These are phyloP conservation scores for Anas capensis DNA, from an alignment of 2,797 vertebrate genomes.

Conservation along the genomic window DNA sequence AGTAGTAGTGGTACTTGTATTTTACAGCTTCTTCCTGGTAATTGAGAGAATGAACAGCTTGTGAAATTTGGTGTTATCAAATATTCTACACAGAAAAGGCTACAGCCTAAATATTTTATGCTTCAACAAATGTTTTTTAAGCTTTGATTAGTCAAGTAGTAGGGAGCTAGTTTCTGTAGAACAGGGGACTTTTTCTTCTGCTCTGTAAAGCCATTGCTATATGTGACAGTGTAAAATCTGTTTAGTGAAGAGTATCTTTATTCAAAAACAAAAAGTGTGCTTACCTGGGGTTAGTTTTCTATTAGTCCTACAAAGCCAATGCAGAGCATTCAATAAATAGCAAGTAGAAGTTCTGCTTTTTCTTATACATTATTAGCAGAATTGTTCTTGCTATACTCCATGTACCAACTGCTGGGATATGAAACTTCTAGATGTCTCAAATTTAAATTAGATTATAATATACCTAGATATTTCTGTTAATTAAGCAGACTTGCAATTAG, in stretches of 20 bases:
- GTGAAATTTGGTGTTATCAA: background rate
- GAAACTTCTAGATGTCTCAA: background rate
- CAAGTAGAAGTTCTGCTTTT: too few relatives aligned
- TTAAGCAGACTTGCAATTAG: background rate
- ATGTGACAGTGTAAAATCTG: background rate
- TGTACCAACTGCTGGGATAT: too few relatives aligned
- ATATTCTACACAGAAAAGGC: background rate
- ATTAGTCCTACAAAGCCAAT: background rate
- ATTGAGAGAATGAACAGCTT: background rate
- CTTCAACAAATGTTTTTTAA: background rate
- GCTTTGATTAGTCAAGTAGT: background rate
- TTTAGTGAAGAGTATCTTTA: background rate
- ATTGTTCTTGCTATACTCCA: too few relatives aligned
- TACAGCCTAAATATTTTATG: background rate
- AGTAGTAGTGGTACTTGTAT: background rate
- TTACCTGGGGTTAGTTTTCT: background rate
- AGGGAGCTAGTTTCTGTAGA: background rate
- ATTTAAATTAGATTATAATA: background rate
- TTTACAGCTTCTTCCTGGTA: background rate
- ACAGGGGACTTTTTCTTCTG: background rate
- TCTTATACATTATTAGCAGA: too few relatives aligned
- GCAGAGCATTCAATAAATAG: background rate
- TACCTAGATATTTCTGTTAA: background rate
- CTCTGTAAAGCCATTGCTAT: background rate
- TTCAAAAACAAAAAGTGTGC: background rate